These are phyloP conservation scores for Oxyscelio sp. DNA, from an alignment of 2,888 invertebrate species.

Conservation along the genomic window DNA sequence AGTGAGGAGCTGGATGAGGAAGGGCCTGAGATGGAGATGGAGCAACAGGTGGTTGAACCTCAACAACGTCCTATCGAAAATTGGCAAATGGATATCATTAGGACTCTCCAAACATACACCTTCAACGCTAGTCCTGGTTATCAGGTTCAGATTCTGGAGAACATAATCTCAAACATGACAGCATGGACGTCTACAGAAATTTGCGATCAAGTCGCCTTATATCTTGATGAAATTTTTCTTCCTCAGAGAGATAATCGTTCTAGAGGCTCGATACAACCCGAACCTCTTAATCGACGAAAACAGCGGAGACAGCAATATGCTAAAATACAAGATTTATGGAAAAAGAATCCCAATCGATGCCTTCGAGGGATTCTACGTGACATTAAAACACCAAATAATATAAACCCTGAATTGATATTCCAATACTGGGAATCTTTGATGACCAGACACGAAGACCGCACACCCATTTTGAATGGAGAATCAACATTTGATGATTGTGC, in stretches of 20 bases:
- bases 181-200: too few relatives aligned
- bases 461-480: background rate
- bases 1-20: too few relatives aligned
- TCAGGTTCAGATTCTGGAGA: too few relatives aligned
- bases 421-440: constrained; percentile 13
- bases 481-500: background rate
- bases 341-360: constrained; percentile 14
- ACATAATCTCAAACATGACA: too few relatives aligned
- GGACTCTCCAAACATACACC: too few relatives aligned
- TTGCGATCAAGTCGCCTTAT: background rate
- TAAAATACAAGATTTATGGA: constrained; percentile 21
- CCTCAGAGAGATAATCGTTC: too few relatives aligned
- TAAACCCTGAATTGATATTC: too few relatives aligned
- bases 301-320: constrained; percentile 36
- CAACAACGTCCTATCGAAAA: too few relatives aligned
- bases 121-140: background rate
- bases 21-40: too few relatives aligned
- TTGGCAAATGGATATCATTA: too few relatives aligned
- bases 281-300: constrained; percentile 31
- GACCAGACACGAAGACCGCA: background rate
- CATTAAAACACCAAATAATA: background rate
- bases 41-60: too few relatives aligned
- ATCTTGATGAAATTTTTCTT: background rate
- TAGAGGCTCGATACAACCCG: too few relatives aligned
- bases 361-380: constrained; percentile 7